A percentile compares a stretch with the other conserved stretches of the same genome.
These are phyloP conservation scores for Ceyx cyanopectus DNA, from an alignment of 2,113 vertebrate species.

Conservation along the genomic window DNA sequence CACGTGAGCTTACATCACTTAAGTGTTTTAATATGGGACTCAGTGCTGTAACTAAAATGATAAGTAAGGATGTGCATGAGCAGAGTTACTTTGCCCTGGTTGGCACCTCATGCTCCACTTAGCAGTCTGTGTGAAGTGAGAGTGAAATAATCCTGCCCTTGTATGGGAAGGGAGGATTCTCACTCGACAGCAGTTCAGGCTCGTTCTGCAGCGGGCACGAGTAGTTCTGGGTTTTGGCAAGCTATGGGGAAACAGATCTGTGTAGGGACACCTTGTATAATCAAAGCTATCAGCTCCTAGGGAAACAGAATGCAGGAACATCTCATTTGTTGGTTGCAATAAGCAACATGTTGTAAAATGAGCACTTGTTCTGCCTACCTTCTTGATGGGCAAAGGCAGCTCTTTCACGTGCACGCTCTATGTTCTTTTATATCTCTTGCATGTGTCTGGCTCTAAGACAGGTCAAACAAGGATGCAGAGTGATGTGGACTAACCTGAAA, in stretches of 20 bases:
- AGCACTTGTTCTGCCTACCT: not conserved
- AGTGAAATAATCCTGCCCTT: not conserved
- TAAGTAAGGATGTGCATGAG: not conserved
- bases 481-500: not conserved
- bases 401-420: rapidly evolving
- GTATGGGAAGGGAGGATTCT: not conserved
- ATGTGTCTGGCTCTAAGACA: not conserved
- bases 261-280: not conserved
- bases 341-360: not conserved
- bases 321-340: not conserved
- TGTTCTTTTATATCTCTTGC: not conserved
- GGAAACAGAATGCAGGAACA: not conserved
- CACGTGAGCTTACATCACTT: not conserved
- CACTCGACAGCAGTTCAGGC: not conserved
- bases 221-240: not conserved
- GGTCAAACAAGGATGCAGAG: not conserved
- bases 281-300: not conserved
- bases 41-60: not conserved
- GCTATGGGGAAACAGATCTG: not conserved
- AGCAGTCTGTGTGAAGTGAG: not conserved
- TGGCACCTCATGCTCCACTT: not conserved
- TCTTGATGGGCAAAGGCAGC: not conserved
- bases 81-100: not conserved
- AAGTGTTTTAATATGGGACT: not conserved
- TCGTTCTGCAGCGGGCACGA: rapidly evolving